Conservation (phyloP, 2,797 vertebrate species). For the Smutsia gigantea region DNA sequence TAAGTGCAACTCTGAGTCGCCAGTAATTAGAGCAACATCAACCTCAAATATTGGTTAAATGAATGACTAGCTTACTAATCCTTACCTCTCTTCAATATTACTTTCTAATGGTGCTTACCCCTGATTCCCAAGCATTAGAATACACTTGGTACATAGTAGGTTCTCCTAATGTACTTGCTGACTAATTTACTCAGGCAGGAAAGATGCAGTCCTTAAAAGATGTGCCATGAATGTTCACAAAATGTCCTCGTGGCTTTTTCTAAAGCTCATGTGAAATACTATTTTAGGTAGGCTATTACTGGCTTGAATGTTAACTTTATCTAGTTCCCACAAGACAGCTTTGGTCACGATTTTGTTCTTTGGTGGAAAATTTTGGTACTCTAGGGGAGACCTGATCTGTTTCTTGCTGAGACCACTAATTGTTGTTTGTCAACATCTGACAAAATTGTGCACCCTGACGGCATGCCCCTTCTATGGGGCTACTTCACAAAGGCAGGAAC, state of each 20-base stretch:
- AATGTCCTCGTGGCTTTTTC: neutral
- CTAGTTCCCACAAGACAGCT: neutral
- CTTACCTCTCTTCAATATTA: neutral
- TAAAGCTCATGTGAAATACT: neutral
- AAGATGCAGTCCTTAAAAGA: neutral
- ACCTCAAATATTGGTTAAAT: neutral
- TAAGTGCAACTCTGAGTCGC: neutral
- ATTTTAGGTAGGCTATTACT: neutral
- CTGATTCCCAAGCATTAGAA: neutral
- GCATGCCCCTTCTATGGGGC: neutral
- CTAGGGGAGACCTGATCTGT: neutral
- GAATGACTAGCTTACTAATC: neutral
- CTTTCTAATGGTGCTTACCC: neutral
- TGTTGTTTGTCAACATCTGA: neutral
- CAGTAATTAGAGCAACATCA: neutral
- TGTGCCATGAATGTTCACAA: neutral
- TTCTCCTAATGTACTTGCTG: neutral
- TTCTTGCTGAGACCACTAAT: slow-evolving; percentile 14
- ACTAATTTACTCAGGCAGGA: neutral
- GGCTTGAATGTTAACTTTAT: neutral
- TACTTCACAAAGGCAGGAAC: neutral
- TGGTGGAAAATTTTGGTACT: neutral
- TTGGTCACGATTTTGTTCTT: slow-evolving; percentile 14
- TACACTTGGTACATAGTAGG: neutral
- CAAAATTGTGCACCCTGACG: neutral